Conservation (phyloP, 2,888 invertebrate species). For the Crioceris asparagi region DNA sequence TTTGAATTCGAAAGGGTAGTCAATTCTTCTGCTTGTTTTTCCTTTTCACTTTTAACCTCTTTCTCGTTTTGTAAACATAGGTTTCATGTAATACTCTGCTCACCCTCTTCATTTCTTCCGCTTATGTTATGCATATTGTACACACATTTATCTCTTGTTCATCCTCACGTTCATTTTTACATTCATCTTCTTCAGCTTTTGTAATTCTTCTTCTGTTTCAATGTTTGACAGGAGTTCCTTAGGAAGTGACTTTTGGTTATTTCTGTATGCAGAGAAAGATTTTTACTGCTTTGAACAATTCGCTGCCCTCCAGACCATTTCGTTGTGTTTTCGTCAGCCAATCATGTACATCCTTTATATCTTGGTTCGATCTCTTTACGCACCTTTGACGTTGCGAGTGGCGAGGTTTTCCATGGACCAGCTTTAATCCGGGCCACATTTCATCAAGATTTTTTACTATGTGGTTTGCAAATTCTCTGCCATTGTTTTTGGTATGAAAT, state of each 20-base stretch:
- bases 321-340: conserved; percentile 9
- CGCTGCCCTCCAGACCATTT: too few species aligned
- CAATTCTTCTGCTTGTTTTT: too few species aligned
- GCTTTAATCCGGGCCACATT: conserved; percentile 5
- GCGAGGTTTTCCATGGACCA: conserved; percentile 7
- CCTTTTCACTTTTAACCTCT: too few species aligned
- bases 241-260: too few species aligned
- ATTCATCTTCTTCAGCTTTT: conserved; percentile 7
- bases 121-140: conserved; percentile 9
- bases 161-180: conserved; percentile 5
- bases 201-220: conserved; percentile 8
- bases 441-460: conserved; percentile 4
- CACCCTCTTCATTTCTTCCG: conserved; percentile 3
- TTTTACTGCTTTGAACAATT: too few species aligned
- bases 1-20: too few species aligned
- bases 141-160: conserved; percentile 3
- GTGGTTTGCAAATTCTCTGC: conserved; percentile 15
- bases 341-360: conserved; percentile 2
- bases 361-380: conserved; percentile 2
- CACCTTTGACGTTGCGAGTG: too few species aligned
- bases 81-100: not conserved
- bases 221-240: conserved; percentile 6
- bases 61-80: too few species aligned
- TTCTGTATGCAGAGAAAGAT: too few species aligned
- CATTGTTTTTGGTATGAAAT: conserved; percentile 22